Base-by-base conservation (phyloP, 2,888 invertebrate species). In the Perdita meconis region DNA sequence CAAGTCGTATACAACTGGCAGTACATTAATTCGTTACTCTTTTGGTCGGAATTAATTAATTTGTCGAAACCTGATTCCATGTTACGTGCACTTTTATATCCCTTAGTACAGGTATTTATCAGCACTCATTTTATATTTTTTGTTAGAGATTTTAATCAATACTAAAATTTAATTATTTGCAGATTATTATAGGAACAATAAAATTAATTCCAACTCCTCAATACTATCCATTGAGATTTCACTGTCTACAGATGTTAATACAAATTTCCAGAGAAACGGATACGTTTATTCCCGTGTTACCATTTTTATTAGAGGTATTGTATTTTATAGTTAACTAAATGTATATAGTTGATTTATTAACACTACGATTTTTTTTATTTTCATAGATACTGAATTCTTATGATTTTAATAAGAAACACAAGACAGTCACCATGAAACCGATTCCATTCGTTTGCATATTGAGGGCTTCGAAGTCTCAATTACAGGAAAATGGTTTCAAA, bases 1-100 rank as follows among this genome's bases (percentile, higher is more conserved):
- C 98, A 98, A 93, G 95, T 98, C 0, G 98, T 99, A 5, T 99
- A 98, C 92, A 99, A 99, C 92, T 99, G 99, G 99, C 99, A 99
- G 92, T 99, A 95, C 92, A 93, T 99, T 0, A 98, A 98, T 92
- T 98, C 98, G 2, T 91, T 99, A 71, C 95, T 96, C 86, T 93
- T 99, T 70, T 99, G 99, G 99, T 95, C 96, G 0, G 96, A 96
- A 89, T 93, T 99, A 47, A 93, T 97, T 76, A 93, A 94, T 2
- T 93, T 93, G 6, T 94, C 95, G 3, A 94, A 94, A 79, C 94
- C 95, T 67, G 95, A 95, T 90, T 94, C 95, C 12, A 95, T 96
- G 85, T 90, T 99, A 79, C 95, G 96, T 86, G 95, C 97, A 0
- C 93, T 99, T 50, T 93, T 97, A 26, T 98, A 98, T 93, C 99